phyloP scores from a whole-genome alignment of 2,113 vertebrate genomes.

The Aplodontia rufa region DNA sequence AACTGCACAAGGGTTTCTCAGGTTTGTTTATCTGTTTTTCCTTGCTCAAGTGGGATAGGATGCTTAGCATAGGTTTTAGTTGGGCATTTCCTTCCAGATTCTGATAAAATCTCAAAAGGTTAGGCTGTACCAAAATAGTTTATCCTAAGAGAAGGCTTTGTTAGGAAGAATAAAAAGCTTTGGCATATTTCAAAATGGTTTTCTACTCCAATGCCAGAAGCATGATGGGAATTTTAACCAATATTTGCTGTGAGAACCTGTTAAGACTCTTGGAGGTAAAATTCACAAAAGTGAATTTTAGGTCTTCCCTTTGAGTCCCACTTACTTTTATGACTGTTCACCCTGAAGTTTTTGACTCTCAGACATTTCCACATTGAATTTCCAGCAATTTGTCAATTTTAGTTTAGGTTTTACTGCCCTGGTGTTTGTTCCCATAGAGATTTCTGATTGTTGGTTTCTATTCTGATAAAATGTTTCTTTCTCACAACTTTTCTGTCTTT shows the following conservation, averaged over 20 bases:
- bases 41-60: neutral
- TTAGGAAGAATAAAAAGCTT: neutral
- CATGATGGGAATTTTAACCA: neutral
- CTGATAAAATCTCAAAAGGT: neutral
- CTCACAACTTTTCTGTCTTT: neutral
- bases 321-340: neutral
- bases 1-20: neutral
- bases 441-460: neutral
- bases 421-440: neutral
- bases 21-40: neutral
- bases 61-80: neutral
- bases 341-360: neutral
- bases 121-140: neutral
- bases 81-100: neutral
- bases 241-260: neutral
- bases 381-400: neutral
- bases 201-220: neutral
- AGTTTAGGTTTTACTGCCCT: neutral
- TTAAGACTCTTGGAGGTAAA: neutral
- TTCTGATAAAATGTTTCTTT: no score
- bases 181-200: neutral
- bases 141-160: neutral
- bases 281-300: neutral
- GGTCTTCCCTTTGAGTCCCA: neutral
- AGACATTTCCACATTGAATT: neutral